phyloP scores from a whole-genome alignment of 2,113 vertebrate genomes.

The Chionodraco myersi region DNA sequence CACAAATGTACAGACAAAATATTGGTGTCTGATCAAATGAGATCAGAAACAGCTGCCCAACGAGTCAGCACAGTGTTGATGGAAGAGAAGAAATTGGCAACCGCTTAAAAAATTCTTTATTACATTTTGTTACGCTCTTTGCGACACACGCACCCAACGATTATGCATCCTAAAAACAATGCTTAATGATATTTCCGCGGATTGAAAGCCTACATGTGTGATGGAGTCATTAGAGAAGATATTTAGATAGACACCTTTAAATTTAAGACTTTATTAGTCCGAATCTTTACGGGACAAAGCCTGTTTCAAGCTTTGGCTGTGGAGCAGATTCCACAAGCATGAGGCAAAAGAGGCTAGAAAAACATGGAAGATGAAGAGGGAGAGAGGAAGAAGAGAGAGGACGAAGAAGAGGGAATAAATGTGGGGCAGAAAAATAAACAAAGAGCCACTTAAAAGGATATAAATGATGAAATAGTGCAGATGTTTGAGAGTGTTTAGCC shows the following conservation, averaged over 20 bases:
- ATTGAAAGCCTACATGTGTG: neutral
- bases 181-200: too few species aligned
- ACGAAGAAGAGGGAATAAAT: slow-evolving; percentile 5
- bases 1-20: neutral
- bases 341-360: slow-evolving; percentile 11
- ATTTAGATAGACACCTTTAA: neutral
- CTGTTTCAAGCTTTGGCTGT: too few species aligned
- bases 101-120: neutral
- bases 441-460: slow-evolving; percentile 13
- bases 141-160: neutral
- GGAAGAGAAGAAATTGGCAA: neutral
- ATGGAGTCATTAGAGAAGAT: neutral
- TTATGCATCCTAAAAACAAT: neutral
- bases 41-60: neutral
- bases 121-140: neutral
- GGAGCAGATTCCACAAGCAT: slow-evolving; percentile 1
- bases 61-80: neutral
- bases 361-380: neutral
- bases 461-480: slow-evolving; percentile 22
- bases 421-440: slow-evolving; percentile 38
- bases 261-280: too few species aligned
- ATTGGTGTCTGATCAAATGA: neutral
- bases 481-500: slow-evolving; percentile 55
- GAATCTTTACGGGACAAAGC: too few species aligned
- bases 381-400: neutral